Evolutionary conservation across 2,888 invertebrate species (phyloP).

Genomic region (Alcis repandata): DNA sequence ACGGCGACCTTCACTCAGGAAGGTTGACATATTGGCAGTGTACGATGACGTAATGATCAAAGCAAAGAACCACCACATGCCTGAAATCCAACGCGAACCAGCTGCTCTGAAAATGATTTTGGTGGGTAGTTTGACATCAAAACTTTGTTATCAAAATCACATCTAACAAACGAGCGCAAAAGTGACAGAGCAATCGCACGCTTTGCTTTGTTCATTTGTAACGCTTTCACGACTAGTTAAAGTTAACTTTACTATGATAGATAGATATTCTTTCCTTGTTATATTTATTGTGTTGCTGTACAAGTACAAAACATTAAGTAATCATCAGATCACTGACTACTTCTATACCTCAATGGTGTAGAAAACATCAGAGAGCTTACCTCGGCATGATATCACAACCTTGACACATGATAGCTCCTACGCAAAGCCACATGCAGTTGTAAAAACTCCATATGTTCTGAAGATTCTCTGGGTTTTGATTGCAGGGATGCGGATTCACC

Average conservation of each 20-base stretch:
- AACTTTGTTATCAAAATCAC: too few relatives aligned
- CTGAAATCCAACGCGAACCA: conserved; percentile 95
- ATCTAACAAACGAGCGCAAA: too few relatives aligned
- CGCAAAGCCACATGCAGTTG: conserved; percentile 97
- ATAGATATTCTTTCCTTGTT: too few relatives aligned
- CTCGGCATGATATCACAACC: conserved; percentile 97
- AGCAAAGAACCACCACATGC: conserved; percentile 98
- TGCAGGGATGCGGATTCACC: conserved; percentile 97
- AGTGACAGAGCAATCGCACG: too few relatives aligned
- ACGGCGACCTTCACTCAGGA: conserved; percentile 92
- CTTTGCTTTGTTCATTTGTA: too few relatives aligned
- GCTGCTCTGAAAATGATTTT: conserved; percentile 88
- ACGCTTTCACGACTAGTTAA: too few relatives aligned
- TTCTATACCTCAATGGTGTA: too few relatives aligned
- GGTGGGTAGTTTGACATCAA: neutral
- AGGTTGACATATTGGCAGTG: conserved; percentile 92
- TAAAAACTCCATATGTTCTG: conserved; percentile 95
- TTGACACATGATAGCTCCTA: conserved; percentile 96
- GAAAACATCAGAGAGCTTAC: conserved; percentile 76
- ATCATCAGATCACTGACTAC: too few relatives aligned
- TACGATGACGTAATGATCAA: conserved; percentile 95
- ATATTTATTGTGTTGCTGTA: too few relatives aligned
- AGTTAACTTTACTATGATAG: too few relatives aligned
- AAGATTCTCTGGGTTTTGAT: conserved; percentile 92
- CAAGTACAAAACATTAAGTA: too few relatives aligned